A percentile compares a stretch with the other conserved stretches of the same genome.
Conservation (phyloP, 2,888 invertebrate genomes). For the Trachelus troglodyta region DNA sequence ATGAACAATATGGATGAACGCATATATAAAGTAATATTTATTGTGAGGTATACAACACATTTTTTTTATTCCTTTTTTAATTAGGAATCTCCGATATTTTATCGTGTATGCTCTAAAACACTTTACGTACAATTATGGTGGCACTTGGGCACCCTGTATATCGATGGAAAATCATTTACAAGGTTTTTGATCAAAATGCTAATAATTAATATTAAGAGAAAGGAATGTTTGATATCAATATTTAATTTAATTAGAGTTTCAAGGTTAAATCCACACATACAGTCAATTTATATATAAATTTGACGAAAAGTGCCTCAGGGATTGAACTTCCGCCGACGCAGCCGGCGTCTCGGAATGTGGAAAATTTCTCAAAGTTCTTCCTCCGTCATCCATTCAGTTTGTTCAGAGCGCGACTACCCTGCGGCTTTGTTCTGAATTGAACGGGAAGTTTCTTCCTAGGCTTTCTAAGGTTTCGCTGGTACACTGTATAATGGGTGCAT, state of each 20-base stretch:
- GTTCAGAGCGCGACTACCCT: not conserved
- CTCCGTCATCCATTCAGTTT: not conserved
- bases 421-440: not conserved
- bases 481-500: not conserved
- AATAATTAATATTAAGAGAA: too few species aligned
- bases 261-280: too few species aligned
- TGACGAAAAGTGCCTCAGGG: not conserved
- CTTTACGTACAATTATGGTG: not conserved
- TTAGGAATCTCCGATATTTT: not conserved
- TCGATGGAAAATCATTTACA: not conserved
- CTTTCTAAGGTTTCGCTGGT: not conserved
- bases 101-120: not conserved
- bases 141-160: not conserved
- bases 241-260: too few species aligned
- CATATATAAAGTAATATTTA: too few species aligned
- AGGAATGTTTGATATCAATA: too few species aligned
- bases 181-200: not conserved
- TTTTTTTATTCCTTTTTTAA: too few species aligned
- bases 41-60: too few species aligned
- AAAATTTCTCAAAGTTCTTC: constrained; percentile 4
- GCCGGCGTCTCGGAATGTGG: not conserved
- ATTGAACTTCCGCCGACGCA: not conserved
- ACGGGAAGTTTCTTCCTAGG: not conserved
- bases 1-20: not conserved
- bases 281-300: not conserved